Evolutionary conservation across 2,888 invertebrate genomes (phyloP).

Genomic region (Bimastos eiseni): DNA sequence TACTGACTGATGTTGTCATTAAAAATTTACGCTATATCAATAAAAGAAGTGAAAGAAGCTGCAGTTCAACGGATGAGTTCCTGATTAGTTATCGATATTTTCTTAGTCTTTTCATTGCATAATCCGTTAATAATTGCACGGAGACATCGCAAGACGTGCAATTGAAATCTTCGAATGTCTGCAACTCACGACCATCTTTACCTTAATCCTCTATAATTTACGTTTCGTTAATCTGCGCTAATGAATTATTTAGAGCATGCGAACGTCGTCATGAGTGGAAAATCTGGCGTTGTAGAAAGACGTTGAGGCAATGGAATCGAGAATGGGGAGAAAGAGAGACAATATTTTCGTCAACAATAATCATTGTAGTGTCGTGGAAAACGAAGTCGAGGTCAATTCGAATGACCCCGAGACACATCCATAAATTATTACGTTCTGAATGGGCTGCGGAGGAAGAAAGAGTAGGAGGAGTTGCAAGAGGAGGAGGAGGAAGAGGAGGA

Average conservation of each 20-base stretch:
- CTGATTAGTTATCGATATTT: neutral
- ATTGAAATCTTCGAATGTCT: neutral
- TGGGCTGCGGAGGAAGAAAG: neutral
- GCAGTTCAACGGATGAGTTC: neutral
- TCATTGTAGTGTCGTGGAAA: neutral
- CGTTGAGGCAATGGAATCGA: neutral
- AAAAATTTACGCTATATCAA: neutral
- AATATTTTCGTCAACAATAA: neutral
- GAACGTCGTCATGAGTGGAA: neutral
- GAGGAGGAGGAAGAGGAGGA: neutral
- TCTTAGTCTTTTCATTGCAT: neutral
- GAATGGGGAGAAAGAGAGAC: neutral
- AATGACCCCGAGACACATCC: neutral
- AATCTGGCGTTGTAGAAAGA: neutral
- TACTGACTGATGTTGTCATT: too few species aligned
- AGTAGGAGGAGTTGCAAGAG: neutral
- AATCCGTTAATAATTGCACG: neutral
- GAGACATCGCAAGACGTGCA: neutral
- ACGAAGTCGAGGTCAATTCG: neutral
- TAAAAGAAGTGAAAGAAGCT: neutral
- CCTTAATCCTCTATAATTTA: neutral
- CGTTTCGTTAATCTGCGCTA: neutral
- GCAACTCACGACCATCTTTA: neutral
- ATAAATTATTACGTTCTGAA: neutral
- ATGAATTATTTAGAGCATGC: constrained; percentile 13